Evolutionary conservation across 2,888 invertebrate genomes (phyloP).

Genomic region (Drosophila glabriapex): DNA sequence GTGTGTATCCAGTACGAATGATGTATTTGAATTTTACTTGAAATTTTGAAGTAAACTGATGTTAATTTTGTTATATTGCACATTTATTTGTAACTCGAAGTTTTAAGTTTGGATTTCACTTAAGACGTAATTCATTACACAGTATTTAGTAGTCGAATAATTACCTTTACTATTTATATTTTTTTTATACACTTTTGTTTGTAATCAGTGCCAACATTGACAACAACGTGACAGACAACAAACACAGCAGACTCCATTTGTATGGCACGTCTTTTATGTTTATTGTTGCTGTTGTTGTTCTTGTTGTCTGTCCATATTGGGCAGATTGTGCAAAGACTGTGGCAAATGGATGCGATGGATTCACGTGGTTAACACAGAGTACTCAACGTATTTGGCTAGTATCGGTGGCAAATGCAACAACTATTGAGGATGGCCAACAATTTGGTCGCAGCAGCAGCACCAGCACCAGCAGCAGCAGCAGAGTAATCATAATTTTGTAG

Average conservation of each 20-base stretch:
- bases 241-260: conserved; percentile 10
- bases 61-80: background rate
- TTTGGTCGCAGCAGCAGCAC: background rate
- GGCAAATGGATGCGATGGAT: conserved; percentile 34
- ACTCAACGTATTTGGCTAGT: conserved; percentile 28
- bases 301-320: conserved; percentile 57
- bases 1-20: background rate
- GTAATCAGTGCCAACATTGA: conserved; percentile 40
- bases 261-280: conserved; percentile 2
- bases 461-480: conserved; percentile 4
- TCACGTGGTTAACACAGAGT: conserved; percentile 29
- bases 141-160: conserved; percentile 11
- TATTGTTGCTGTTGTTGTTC: conserved; percentile 20
- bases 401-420: conserved; percentile 22
- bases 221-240: conserved; percentile 30
- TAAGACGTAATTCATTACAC: background rate
- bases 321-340: conserved; percentile 40
- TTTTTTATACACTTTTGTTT: background rate
- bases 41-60: background rate
- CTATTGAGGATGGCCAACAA: conserved; percentile 49
- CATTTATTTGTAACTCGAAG: background rate
- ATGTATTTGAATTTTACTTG: background rate
- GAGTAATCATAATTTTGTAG: conserved; percentile 72
- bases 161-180: background rate
- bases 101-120: background rate